Evolutionary conservation across 2,888 invertebrate species (phyloP), one percentile per base, ranked within the genome.

Genomic region (Drepana falcataria): DNA sequence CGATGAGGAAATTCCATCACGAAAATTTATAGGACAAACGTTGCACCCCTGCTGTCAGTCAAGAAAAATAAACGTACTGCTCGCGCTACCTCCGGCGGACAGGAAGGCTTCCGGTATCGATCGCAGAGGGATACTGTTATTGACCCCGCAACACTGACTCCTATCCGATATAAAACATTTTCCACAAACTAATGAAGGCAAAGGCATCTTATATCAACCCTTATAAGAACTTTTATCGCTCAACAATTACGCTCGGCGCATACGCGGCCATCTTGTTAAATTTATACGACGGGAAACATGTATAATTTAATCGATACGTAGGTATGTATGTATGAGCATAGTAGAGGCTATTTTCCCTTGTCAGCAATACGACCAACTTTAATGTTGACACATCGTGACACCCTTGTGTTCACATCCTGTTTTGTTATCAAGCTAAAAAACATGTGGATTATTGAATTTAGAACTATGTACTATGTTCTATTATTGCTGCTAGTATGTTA

Each of bases 91-190:
- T 83, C 83, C 82, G 71, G 72, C 71, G 68, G 68, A 73, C 65
- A 70, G 64, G 71, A 63, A 61, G 60, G 70, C 69, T 83, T 84
- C 85, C 83, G 79, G 76, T 65, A 82, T 85, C 82, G 85, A 85
- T 82, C 81, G 77, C 62, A 61, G 63, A 63, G 71, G 73, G 75
- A 80, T 76, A 79, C 77, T 70, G 78, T 75, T 81, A 81, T 83
- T 84, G 84, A 82, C 82, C 81, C 79, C 69, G 70, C 79, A 75
- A 75, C 73, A 79, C 72, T 74, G 71, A 71, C 64, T 62, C 63
- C 67, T 69, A 68, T 68, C 74, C 70, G 70, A 71, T 64, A 64
- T 68, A 68, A 64, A 66, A 58, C 71, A 62, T 67, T 70, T 69
- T 75, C 57, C 59, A 54, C 61, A 65, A 51, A 55, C 48, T 59